phyloP scores from a whole-genome alignment of 2,888 invertebrate genomes.

The Acronicta psi region DNA sequence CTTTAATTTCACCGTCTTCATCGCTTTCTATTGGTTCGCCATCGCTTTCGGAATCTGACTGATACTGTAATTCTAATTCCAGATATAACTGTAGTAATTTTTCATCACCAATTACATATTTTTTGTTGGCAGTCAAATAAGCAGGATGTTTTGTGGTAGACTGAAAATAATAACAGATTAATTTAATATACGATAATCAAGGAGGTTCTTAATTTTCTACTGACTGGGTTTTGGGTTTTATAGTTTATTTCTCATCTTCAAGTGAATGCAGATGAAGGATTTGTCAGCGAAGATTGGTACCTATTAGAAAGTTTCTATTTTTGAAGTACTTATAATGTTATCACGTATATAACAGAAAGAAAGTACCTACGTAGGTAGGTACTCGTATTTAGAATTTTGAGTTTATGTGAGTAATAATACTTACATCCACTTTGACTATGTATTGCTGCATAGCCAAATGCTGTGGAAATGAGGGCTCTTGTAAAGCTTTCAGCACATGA shows the following conservation, averaged over 20 bases:
- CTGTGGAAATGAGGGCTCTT: slow-evolving; percentile 85
- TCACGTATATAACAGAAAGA: too few relatives aligned
- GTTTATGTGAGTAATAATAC: slow-evolving; percentile 42
- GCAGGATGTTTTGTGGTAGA: slow-evolving; percentile 63
- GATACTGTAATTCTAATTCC: background rate
- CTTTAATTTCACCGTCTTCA: background rate
- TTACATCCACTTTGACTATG: slow-evolving; percentile 89
- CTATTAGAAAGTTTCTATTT: too few relatives aligned
- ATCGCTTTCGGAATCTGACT: background rate
- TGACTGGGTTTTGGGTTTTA: too few relatives aligned
- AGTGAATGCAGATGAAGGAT: too few relatives aligned
- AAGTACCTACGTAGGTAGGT: too few relatives aligned
- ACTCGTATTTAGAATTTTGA: too few relatives aligned
- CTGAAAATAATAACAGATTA: slow-evolving; percentile 52
- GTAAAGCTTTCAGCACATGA: slow-evolving; percentile 91
- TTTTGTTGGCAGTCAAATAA: slow-evolving; percentile 59
- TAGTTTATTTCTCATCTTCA: too few relatives aligned
- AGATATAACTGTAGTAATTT: background rate
- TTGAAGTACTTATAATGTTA: too few relatives aligned
- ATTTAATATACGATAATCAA: too few relatives aligned
- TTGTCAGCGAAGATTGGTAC: too few relatives aligned
- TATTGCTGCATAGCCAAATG: slow-evolving; percentile 92
- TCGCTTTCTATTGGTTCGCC: background rate
- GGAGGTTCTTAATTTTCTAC: too few relatives aligned
- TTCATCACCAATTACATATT: slow-evolving; percentile 35